phyloP scores from a whole-genome alignment of 2,797 vertebrate species.

The Phoxinus dragarum region DNA sequence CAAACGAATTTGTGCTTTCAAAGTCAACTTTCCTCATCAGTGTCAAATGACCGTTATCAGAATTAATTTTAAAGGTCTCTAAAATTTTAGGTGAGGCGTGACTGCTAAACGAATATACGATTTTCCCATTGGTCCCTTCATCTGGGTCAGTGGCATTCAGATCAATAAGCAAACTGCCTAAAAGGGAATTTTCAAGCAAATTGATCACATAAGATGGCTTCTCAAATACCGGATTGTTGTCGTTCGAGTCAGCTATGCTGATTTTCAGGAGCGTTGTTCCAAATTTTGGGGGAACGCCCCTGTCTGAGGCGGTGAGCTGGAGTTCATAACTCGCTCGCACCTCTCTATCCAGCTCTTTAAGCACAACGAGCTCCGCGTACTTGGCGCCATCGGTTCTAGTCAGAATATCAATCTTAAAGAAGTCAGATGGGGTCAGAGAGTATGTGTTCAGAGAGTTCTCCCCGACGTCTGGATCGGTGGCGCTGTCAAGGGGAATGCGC shows the following conservation, averaged over 20 bases:
- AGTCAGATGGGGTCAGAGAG: slow-evolving; percentile 87
- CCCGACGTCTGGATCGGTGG: slow-evolving; percentile 93
- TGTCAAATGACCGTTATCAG: slow-evolving; percentile 89
- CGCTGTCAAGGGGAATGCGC: slow-evolving; percentile 94
- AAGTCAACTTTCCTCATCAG: slow-evolving; percentile 91
- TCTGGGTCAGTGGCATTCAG: slow-evolving; percentile 95
- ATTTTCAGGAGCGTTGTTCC: slow-evolving; percentile 92
- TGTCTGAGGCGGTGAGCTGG: slow-evolving; percentile 90
- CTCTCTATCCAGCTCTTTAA: slow-evolving; percentile 91
- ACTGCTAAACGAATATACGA: slow-evolving; percentile 93
- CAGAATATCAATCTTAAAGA: slow-evolving; percentile 91
- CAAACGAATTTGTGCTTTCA: slow-evolving; percentile 88
- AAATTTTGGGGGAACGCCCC: slow-evolving; percentile 89
- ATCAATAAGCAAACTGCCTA: slow-evolving; percentile 90
- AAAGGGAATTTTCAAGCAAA: slow-evolving; percentile 86
- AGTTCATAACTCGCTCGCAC: slow-evolving; percentile 89
- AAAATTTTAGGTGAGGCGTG: slow-evolving; percentile 91
- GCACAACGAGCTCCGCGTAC: slow-evolving; percentile 92
- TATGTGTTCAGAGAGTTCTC: slow-evolving; percentile 94
- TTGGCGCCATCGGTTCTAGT: slow-evolving; percentile 92
- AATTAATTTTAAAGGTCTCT: slow-evolving; percentile 92
- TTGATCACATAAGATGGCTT: slow-evolving; percentile 88
- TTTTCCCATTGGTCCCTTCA: slow-evolving; percentile 93
- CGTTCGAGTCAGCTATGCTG: slow-evolving; percentile 92
- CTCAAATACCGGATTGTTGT: slow-evolving; percentile 94